Evolutionary conservation across 1,140 invertebrate species (phyloP).

Genomic region (Hestina assimilis): DNA sequence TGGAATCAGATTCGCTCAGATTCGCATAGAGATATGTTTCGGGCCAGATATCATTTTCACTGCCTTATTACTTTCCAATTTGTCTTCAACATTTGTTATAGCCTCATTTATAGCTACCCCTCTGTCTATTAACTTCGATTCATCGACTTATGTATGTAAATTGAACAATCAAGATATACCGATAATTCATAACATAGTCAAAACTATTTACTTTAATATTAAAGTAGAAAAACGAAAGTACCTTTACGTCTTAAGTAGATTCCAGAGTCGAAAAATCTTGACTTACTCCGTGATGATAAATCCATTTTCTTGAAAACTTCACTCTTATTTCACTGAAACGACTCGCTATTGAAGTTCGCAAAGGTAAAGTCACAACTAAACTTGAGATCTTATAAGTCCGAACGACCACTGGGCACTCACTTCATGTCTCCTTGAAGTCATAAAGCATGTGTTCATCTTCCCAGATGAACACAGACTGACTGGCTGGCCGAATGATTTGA

Average conservation of each 20-base stretch:
- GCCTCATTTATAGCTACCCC: slow-evolving; percentile 59
- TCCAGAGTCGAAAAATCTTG: slow-evolving; percentile 78
- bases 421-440: slow-evolving; percentile 39
- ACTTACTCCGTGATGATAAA: slow-evolving; percentile 75
- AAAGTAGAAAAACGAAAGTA: slow-evolving; percentile 30
- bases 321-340: slow-evolving; percentile 25
- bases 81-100: slow-evolving; percentile 73
- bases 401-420: slow-evolving; percentile 60
- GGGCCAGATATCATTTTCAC: slow-evolving; percentile 76
- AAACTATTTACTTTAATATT: background rate
- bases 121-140: slow-evolving; percentile 39
- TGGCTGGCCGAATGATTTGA: slow-evolving; percentile 64
- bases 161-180: slow-evolving; percentile 9
- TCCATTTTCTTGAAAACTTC: slow-evolving; percentile 58
- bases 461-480: slow-evolving; percentile 75
- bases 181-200: background rate
- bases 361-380: slow-evolving; percentile 4
- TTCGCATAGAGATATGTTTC: slow-evolving; percentile 70
- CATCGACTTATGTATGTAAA: slow-evolving; percentile 23
- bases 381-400: slow-evolving; percentile 35
- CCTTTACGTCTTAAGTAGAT: slow-evolving; percentile 74
- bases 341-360: slow-evolving; percentile 1
- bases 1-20: slow-evolving; percentile 57
- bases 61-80: slow-evolving; percentile 78
- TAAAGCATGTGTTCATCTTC: slow-evolving; percentile 76